Conservation (phyloP, 2,113 vertebrate genomes). For the Phaethornis superciliosus region DNA sequence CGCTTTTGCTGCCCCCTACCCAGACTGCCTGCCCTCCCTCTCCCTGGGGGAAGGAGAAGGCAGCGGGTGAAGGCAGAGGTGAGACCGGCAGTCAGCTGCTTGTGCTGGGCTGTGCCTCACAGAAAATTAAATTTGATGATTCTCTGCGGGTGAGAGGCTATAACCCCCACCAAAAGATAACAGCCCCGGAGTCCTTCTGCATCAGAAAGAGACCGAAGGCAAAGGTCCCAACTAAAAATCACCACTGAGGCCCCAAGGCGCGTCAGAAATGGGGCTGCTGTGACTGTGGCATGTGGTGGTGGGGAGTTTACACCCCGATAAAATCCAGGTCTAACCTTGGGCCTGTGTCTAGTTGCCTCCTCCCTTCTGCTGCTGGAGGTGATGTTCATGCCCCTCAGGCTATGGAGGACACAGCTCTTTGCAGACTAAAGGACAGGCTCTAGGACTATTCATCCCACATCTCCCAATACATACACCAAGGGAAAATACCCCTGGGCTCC, state of each 20-base stretch:
- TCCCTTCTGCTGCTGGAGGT: background rate
- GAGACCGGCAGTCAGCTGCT: background rate
- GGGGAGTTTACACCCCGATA: background rate
- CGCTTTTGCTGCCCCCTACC: background rate
- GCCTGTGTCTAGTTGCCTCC: background rate
- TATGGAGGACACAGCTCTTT: background rate
- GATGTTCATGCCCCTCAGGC: background rate
- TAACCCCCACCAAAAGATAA: background rate
- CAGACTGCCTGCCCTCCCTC: background rate
- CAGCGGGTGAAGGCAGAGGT: background rate
- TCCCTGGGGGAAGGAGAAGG: background rate
- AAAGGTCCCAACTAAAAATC: background rate
- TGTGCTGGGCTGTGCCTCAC: background rate
- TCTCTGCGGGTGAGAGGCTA: background rate
- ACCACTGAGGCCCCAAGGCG: background rate
- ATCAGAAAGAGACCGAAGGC: background rate
- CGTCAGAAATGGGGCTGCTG: rapidly evolving
- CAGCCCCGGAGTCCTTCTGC: background rate
- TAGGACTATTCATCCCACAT: background rate
- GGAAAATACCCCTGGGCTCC: background rate
- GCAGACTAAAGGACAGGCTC: background rate
- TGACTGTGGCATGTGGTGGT: rapidly evolving
- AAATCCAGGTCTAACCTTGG: too few relatives aligned
- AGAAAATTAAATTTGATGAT: background rate
- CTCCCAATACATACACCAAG: background rate